Base-by-base conservation (phyloP, 2,113 vertebrate genomes). In the Poeciliopsis prolifica region DNA sequence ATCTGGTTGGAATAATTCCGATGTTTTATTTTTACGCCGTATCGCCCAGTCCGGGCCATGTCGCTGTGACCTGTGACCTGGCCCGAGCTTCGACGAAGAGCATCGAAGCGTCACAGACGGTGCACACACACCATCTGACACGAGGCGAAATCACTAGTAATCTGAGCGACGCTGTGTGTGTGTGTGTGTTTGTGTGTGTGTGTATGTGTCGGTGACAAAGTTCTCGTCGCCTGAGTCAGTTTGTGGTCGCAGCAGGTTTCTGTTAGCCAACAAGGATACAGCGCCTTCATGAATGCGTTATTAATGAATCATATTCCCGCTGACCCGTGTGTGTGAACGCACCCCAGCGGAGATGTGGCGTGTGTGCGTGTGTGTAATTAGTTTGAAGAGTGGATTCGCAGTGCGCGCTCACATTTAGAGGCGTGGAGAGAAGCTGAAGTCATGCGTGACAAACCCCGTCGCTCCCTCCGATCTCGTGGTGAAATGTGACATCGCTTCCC, bases 211-310 rank as follows among this genome's bases (percentile, higher is more conserved):
- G 14, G 44, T 48, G 44, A 48, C 44, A 48, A 12, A 29, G 7
- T 11, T 14, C 61, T 51, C 60, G 30, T 74, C 69, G 7, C 19
- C 17, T 6, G 12, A 70, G 42, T 84, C 40, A 58, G 30, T 70
- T 31, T 77, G 73, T 22, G 30, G 60, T 80, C 78, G 35, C 78
- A 87, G 87, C 79, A 74, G 78, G 79, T 65, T 75, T 51, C 80
- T 84, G 78, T 74, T 70, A 10, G 68, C 70, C 60, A 69, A 75
- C 80, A 68, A 74, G 68, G 30, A 64, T 62, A 30, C 67, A 44
- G 31, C 19, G n/a, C 10, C n/a, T 76, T 75, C 33, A 65, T 73
- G 81, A 71, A 74, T 84, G 74, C 75, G 70, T 87, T 82, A 78
- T 86, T 85, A 73, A 82, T 85, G 58, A 64, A 30, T 70, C 60